Evolutionary conservation across 2,113 vertebrate genomes (phyloP).

Genomic region (Acanthochromis polyacanthus): DNA sequence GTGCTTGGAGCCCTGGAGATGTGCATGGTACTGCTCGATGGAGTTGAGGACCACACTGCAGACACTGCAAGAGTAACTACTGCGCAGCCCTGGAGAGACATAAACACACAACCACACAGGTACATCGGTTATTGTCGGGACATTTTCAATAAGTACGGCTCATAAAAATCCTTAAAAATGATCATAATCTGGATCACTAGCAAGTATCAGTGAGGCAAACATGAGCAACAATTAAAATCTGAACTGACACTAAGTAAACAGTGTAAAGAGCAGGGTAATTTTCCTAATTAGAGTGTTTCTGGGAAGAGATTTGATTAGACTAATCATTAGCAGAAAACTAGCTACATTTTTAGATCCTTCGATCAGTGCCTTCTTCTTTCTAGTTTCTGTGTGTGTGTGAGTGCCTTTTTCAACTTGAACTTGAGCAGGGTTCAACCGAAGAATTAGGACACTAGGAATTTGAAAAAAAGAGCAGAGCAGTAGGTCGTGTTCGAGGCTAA

Average conservation of each 20-base stretch:
- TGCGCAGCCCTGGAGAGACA: constrained; percentile 80
- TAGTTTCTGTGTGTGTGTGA: background rate
- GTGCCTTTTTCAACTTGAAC: constrained; percentile 48
- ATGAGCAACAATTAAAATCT: constrained; percentile 37
- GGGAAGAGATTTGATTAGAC: constrained; percentile 65
- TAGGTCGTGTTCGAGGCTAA: constrained; percentile 8
- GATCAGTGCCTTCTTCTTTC: constrained; percentile 36
- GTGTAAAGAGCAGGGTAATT: constrained; percentile 54
- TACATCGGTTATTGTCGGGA: constrained; percentile 14
- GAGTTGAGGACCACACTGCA: constrained; percentile 88
- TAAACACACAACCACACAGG: constrained; percentile 31
- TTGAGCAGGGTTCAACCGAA: constrained; percentile 30
- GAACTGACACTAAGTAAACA: constrained; percentile 40
- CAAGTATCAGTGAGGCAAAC: constrained; percentile 5
- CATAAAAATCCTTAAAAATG: constrained; percentile 30
- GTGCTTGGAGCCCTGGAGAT: constrained; percentile 89
- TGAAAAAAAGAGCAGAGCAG: constrained; percentile 34
- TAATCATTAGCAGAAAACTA: constrained; percentile 65
- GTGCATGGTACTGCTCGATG: constrained; percentile 88
- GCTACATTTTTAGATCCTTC: constrained; percentile 64
- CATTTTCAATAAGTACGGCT: constrained; percentile 10
- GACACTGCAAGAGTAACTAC: constrained; percentile 86
- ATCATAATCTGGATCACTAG: constrained; percentile 27
- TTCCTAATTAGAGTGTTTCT: constrained; percentile 69
- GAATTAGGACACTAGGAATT: constrained; percentile 30